Conservation (phyloP, 2,797 vertebrate species). For the Gallirallus australis region DNA sequence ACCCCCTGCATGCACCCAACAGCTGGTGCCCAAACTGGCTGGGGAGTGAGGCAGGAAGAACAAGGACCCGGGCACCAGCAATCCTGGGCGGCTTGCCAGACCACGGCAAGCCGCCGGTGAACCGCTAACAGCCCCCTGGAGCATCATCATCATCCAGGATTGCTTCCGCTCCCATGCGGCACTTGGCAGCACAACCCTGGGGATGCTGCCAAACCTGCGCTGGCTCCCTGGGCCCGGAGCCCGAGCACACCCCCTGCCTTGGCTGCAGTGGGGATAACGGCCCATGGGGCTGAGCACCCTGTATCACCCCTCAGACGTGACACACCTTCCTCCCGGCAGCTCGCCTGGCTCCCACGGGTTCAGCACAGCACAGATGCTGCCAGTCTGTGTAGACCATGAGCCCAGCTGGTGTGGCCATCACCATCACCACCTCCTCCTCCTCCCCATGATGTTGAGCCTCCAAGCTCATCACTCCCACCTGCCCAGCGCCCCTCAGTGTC, state of each 20-base stretch:
- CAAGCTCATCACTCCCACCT: not conserved
- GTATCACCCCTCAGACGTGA: rapidly evolving
- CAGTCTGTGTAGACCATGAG: rapidly evolving
- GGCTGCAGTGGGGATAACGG: not conserved
- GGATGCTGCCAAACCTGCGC: not conserved
- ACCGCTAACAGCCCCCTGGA: not conserved
- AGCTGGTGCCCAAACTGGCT: rapidly evolving
- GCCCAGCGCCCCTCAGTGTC: not conserved
- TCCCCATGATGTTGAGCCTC: not conserved
- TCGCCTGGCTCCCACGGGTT: not conserved
- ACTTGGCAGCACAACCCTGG: not conserved
- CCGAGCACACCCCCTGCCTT: not conserved
- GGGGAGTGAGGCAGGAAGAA: not conserved
- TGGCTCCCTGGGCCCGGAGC: not conserved
- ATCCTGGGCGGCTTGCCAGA: not conserved
- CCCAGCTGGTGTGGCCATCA: not conserved
- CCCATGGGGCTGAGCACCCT: rapidly evolving
- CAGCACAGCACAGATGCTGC: too few relatives aligned
- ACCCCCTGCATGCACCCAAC: not conserved
- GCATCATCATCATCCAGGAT: not conserved
- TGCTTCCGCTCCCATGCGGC: rapidly evolving
- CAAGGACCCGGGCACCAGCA: not conserved
- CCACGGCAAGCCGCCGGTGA: not conserved
- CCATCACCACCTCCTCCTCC: not conserved
- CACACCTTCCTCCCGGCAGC: not conserved